These are phyloP conservation scores for Linnaemya tessellans DNA, from an alignment of 2,888 invertebrate genomes.

Conservation along the genomic window DNA sequence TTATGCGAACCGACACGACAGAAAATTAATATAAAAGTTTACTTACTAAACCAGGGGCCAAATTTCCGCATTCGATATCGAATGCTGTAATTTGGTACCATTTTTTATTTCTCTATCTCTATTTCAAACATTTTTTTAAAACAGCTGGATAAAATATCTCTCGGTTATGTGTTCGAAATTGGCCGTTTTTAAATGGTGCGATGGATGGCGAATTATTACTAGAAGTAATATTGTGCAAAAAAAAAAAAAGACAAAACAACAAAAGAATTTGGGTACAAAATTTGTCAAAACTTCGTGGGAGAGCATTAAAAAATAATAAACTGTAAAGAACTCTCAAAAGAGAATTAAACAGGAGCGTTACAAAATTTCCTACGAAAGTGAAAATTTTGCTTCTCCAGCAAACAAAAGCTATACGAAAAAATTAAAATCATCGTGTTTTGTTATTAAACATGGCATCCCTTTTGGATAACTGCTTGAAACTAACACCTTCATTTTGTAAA, in stretches of 20 bases:
- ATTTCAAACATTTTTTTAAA: slow-evolving; percentile 7
- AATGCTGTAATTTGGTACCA: too few species aligned
- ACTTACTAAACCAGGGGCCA: not conserved
- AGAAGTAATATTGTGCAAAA: not conserved
- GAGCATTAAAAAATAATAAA: not conserved
- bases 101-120: not conserved
- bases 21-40: slow-evolving; percentile 1
- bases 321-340: not conserved
- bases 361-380: too few species aligned
- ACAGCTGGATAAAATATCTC: slow-evolving; percentile 44
- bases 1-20: not conserved
- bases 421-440: too few species aligned
- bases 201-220: not conserved
- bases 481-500: too few species aligned
- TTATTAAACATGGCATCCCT: too few species aligned
- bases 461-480: too few species aligned
- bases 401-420: too few species aligned
- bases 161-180: not conserved
- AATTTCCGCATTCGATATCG: too few species aligned
- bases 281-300: not conserved
- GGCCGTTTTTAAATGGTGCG: not conserved
- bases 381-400: too few species aligned
- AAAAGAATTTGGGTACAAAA: not conserved
- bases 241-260: not conserved
- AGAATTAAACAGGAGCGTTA: too few species aligned